These are phyloP conservation scores for Hippocampus zosterae DNA, from an alignment of 2,113 vertebrate genomes.

Conservation along the genomic window DNA sequence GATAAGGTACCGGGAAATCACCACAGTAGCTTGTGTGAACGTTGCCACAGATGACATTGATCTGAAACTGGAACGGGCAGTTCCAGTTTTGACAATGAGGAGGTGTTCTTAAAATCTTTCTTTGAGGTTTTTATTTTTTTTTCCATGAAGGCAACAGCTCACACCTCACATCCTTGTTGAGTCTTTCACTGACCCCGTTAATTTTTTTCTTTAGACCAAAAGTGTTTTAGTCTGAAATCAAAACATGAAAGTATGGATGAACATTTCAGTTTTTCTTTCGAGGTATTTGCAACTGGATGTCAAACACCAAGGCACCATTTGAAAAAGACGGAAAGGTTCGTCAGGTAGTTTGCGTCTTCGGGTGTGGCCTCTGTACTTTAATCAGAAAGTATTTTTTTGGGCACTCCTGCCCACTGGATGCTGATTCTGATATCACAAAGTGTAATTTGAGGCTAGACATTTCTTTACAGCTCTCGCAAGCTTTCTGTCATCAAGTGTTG, in stretches of 20 bases:
- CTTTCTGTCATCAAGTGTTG: too few species aligned
- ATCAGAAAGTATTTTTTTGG: background rate
- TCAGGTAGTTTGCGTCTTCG: background rate
- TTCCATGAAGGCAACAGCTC: background rate
- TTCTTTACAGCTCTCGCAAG: too few species aligned
- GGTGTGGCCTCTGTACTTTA: background rate
- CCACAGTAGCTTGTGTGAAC: background rate
- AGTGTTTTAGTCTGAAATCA: too few species aligned
- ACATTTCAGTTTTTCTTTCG: too few species aligned
- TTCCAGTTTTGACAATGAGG: background rate
- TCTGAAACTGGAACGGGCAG: conserved; percentile 1
- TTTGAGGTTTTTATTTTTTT: too few species aligned
- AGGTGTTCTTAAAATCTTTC: background rate
- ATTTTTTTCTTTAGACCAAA: too few species aligned
- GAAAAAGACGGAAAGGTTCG: background rate
- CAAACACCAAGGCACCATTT: background rate
- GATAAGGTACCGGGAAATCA: background rate
- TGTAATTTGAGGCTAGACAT: too few species aligned
- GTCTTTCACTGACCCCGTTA: background rate
- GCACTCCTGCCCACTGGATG: background rate
- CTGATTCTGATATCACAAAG: background rate
- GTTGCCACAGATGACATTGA: background rate
- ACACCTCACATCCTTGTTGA: background rate
- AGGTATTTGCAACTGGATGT: background rate
- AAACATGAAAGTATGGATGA: background rate